Evolutionary conservation across 2,113 vertebrate species (phyloP).

Genomic region (Takifugu flavidus): DNA sequence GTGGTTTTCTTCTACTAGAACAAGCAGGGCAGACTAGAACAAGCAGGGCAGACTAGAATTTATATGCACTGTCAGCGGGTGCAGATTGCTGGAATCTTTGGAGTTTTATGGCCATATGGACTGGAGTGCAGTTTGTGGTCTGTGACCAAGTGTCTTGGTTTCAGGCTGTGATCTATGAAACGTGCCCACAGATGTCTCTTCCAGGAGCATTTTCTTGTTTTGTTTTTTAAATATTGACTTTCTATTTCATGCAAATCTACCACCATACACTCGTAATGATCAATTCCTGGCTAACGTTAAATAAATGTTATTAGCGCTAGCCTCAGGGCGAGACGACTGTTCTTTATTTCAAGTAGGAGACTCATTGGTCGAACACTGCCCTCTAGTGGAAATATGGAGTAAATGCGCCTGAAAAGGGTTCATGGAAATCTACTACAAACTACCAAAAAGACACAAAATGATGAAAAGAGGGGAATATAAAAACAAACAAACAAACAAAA

Average conservation of each 20-base stretch:
- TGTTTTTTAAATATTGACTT: no score
- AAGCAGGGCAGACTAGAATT: slow-evolving; percentile 19
- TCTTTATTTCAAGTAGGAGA: not conserved
- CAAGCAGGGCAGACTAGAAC: slow-evolving; percentile 8
- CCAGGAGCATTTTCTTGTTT: slow-evolving; percentile 3
- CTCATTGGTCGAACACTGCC: slow-evolving; percentile 33
- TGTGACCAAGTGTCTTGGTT: slow-evolving; percentile 60
- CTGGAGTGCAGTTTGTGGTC: slow-evolving; percentile 36
- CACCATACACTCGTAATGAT: not conserved
- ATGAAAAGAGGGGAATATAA: no score
- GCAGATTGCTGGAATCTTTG: slow-evolving; percentile 3
- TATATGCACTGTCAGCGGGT: slow-evolving; percentile 43
- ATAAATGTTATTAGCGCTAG: not conserved
- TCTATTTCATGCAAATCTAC: not conserved
- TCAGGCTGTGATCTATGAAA: slow-evolving; percentile 63
- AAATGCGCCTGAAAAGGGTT: not conserved
- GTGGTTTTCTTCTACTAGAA: not conserved
- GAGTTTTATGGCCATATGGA: slow-evolving; percentile 56
- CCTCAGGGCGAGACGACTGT: not conserved
- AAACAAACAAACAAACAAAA: no score
- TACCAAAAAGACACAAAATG: no score
- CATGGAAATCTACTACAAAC: no score
- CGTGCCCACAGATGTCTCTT: slow-evolving; percentile 44
- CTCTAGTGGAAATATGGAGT: slow-evolving; percentile 33
- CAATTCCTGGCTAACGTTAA: no score